Evolutionary conservation across 2,113 vertebrate species (phyloP), one percentile per base, ranked within the genome.

Genomic region (Xenopus borealis): DNA sequence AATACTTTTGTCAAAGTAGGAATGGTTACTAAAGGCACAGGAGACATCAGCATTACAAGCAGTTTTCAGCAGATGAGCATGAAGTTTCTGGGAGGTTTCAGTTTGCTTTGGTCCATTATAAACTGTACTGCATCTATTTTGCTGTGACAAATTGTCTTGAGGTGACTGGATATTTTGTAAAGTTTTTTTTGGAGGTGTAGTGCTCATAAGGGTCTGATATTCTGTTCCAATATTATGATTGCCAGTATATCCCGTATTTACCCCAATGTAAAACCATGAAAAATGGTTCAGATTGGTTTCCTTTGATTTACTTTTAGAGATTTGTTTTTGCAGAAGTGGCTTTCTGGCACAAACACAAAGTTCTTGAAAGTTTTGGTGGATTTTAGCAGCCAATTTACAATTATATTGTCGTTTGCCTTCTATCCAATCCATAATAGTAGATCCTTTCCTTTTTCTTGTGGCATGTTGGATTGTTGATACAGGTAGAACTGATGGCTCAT

Each of bases 1-100:
- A 81, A 83, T 68, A 65, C 75, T 30, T 64, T n/a, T 66, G 70
- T 46, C 81, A 67, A 19, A 46, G 66, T 64, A 66, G 69, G 62
- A 78, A 52, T 62, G 40, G 55, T 16, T 80, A 73, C 20, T 80
- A 81, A 86, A 88, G 88, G 85, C 80, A 85, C 83, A 78, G 0
- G 16, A 62, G 57, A 83, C 66, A 71, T 79, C 68, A 55, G 14
- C 17, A 33, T 75, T 27, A 30, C 20, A 18, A 23, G 63, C 23
- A 3, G n/a, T 23, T 58, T 44, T 33, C 10, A 18, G 6, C n/a
- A 52, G 16, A 12, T 1, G 33, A 45, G 61, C 12, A 19, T 30
- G 14, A 14, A 23, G n/a, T n/a, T 55, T 8, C 53, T 16, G 8
- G 1, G 16, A 55, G 14, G 2, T n/a, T 16, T 50, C 14, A 16